Evolutionary conservation across 1,140 invertebrate genomes (phyloP).

Genomic region (Drepana arcuata): DNA sequence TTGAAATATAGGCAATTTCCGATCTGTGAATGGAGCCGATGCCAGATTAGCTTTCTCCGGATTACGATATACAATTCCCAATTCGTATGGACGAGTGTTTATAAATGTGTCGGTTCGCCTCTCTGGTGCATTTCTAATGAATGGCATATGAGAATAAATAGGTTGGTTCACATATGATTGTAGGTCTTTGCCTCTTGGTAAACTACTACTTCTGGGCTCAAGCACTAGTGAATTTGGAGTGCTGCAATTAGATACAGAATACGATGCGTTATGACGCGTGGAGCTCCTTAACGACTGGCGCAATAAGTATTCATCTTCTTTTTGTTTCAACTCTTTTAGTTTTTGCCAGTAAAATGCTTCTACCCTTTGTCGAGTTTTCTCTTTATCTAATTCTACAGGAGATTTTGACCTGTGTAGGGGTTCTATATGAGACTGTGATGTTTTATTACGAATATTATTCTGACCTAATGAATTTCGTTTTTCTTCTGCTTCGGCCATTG

Average conservation of each 20-base stretch:
- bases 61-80: conserved; percentile 38
- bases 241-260: conserved; percentile 34
- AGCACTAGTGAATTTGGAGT: conserved; percentile 32
- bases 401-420: conserved; percentile 9
- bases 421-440: conserved; percentile 17
- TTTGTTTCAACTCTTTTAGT: conserved; percentile 72
- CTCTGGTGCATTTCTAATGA: conserved; percentile 36
- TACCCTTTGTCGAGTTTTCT: conserved; percentile 69
- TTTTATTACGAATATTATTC: conserved; percentile 27
- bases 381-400: conserved; percentile 29
- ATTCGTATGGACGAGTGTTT: conserved; percentile 19
- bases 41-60: conserved; percentile 27
- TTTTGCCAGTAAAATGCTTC: conserved; percentile 76
- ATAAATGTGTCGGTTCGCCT: conserved; percentile 52
- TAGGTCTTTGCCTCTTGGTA: conserved; percentile 32
- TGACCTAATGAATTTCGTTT: conserved; percentile 47
- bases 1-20: conserved; percentile 16
- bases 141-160: conserved; percentile 26
- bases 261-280: conserved; percentile 11
- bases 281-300: conserved; percentile 36
- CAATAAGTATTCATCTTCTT: conserved; percentile 69
- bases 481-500: conserved; percentile 49
- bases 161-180: conserved; percentile 25
- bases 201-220: conserved; percentile 36
- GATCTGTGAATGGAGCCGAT: conserved; percentile 12